These are phyloP conservation scores for Helleia helle DNA, from an alignment of 2,888 invertebrate genomes.

Conservation along the genomic window DNA sequence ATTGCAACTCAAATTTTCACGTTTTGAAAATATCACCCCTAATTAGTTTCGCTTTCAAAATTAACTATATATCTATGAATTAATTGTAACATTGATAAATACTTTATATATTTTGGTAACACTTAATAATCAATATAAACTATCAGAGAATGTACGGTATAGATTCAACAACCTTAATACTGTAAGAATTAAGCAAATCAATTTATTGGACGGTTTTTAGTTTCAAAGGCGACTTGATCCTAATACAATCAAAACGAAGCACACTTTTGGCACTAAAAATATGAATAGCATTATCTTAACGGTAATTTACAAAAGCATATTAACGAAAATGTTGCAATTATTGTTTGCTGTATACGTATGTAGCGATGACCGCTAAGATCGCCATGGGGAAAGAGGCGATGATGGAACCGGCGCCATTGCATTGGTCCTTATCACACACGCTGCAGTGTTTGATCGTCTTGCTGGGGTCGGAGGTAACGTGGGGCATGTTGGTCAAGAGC, in stretches of 20 bases:
- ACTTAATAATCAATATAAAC: not conserved
- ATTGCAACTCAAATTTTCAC: no score
- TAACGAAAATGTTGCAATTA: slow-evolving; percentile 27
- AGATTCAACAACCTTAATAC: not conserved
- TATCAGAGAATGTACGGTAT: not conserved
- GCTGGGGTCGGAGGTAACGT: slow-evolving; percentile 23
- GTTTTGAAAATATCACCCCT: no score
- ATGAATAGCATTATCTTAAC: not conserved
- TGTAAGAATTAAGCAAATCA: slow-evolving; percentile 30
- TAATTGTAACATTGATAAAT: not conserved
- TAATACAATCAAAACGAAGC: slow-evolving; percentile 9
- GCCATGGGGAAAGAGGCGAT: slow-evolving; percentile 48
- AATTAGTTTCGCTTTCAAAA: no score
- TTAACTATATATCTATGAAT: not conserved
- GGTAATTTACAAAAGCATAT: slow-evolving; percentile 6
- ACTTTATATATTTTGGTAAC: no score
- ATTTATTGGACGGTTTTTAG: slow-evolving; percentile 40
- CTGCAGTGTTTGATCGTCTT: slow-evolving; percentile 45
- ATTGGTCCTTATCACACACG: slow-evolving; percentile 67
- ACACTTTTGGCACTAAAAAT: slow-evolving; percentile 4
- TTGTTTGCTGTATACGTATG: slow-evolving; percentile 50
- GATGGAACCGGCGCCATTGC: slow-evolving; percentile 61
- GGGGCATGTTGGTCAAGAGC: slow-evolving; percentile 29
- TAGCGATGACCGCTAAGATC: slow-evolving; percentile 37
- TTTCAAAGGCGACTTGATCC: slow-evolving; percentile 26